Percentiles rank a stretch among this genome's conserved stretches.
phyloP scores from a whole-genome alignment of 1,140 invertebrate genomes.

The Lasioglossum albipes region DNA sequence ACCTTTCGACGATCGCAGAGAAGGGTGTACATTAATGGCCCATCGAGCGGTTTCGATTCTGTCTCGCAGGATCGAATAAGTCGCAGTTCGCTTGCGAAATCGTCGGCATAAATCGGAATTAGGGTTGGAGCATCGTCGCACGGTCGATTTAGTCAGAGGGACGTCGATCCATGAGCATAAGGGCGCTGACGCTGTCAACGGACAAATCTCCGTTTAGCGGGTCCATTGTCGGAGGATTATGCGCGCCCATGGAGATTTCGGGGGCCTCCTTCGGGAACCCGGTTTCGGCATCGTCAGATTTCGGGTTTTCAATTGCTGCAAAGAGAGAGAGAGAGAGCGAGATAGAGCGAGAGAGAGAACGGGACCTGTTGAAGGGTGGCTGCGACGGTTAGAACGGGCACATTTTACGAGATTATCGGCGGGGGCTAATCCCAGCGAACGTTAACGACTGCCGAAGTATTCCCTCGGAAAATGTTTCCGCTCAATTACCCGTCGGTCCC shows the following conservation, averaged over 20 bases:
- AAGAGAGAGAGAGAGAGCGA: no score
- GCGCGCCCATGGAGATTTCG: slow-evolving; percentile 24
- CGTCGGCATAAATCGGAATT: slow-evolving; percentile 48
- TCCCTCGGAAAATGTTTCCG: slow-evolving; percentile 39
- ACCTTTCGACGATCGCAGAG: no score
- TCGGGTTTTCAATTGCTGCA: slow-evolving; percentile 41
- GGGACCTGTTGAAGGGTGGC: slow-evolving; percentile 45
- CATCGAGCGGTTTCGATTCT: not conserved
- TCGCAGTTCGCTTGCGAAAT: slow-evolving; percentile 23
- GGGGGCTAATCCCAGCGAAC: slow-evolving; percentile 34
- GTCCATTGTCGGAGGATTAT: slow-evolving; percentile 51
- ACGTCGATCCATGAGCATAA: slow-evolving; percentile 39
- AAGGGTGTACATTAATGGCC: not conserved
- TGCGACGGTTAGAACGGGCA: slow-evolving; percentile 32
- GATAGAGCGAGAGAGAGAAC: not conserved
- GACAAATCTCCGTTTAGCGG: slow-evolving; percentile 49
- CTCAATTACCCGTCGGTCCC: not conserved
- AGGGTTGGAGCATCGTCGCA: not conserved
- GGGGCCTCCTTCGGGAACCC: slow-evolving; percentile 18
- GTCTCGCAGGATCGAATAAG: not conserved
- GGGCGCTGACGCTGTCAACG: slow-evolving; percentile 39
- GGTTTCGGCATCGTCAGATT: slow-evolving; percentile 36
- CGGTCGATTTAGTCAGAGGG: slow-evolving; percentile 44
- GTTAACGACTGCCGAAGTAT: slow-evolving; percentile 47
- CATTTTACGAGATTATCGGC: slow-evolving; percentile 50